Evolutionary conservation across 2,113 vertebrate species (phyloP).

Genomic region (Oncorhynchus tshawytscha): DNA sequence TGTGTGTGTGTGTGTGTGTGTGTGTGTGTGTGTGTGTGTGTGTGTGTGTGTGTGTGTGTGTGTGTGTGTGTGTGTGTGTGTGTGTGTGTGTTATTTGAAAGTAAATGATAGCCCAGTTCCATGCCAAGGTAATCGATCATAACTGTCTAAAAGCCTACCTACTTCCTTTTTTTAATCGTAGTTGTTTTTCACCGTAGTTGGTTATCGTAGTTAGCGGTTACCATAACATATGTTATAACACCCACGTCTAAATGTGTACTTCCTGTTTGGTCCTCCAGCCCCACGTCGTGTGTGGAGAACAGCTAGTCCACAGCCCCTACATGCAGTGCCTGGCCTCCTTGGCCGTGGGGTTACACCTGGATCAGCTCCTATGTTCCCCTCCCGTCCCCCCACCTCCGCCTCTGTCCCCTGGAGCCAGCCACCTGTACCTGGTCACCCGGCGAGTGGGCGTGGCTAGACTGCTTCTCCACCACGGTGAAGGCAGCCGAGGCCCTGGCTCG

Average conservation of each 20-base stretch:
- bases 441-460: conserved; percentile 96
- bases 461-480: conserved; percentile 94
- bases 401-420: conserved; percentile 77
- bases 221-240: too few relatives aligned
- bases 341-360: conserved; percentile 91
- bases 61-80: not conserved
- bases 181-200: too few relatives aligned
- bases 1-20: too few relatives aligned
- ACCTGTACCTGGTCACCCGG: conserved; percentile 79
- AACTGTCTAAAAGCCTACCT: too few relatives aligned
- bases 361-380: conserved; percentile 85
- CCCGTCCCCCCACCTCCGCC: conserved; percentile 82
- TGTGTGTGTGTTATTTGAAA: too few relatives aligned
- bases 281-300: conserved; percentile 94
- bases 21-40: not conserved
- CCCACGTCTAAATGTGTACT: not conserved
- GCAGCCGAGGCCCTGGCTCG: conserved; percentile 92
- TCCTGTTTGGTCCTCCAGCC: conserved; percentile 71
- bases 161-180: too few relatives aligned
- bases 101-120: too few relatives aligned
- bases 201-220: too few relatives aligned
- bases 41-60: not conserved
- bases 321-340: conserved; percentile 96
- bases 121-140: too few relatives aligned
- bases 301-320: conserved; percentile 95